A percentile compares a stretch with the other conserved stretches of the same genome.
These are phyloP conservation scores for Lerema accius DNA, from an alignment of 1,140 invertebrate species.

Conservation along the genomic window DNA sequence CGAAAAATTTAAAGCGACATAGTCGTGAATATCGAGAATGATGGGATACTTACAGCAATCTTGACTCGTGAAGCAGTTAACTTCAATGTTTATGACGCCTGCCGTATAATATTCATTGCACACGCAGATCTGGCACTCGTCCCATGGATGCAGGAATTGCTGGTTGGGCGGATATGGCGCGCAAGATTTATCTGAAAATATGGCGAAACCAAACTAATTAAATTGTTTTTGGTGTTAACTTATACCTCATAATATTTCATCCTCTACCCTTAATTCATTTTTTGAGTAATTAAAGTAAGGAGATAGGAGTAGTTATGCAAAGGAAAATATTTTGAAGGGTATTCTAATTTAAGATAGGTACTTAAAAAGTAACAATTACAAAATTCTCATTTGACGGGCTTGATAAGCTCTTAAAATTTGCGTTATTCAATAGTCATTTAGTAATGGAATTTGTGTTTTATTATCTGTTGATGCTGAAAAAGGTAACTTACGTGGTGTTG, in stretches of 20 bases:
- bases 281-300: too few species aligned
- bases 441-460: too few species aligned
- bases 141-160: slow-evolving; percentile 73
- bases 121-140: slow-evolving; percentile 65
- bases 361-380: too few species aligned
- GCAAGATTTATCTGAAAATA: slow-evolving; percentile 61
- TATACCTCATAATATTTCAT: background rate
- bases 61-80: slow-evolving; percentile 66
- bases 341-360: too few species aligned
- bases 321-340: too few species aligned
- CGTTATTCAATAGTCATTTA: background rate
- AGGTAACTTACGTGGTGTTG: slow-evolving; percentile 62
- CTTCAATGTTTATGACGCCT: slow-evolving; percentile 57
- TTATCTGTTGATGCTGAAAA: too few species aligned
- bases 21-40: background rate
- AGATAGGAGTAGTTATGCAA: too few species aligned
- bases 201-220: slow-evolving; percentile 18
- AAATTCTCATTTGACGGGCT: too few species aligned
- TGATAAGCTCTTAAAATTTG: background rate
- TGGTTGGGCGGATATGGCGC: slow-evolving; percentile 56
- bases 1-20: too few species aligned
- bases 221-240: slow-evolving; percentile 21
- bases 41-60: slow-evolving; percentile 61
- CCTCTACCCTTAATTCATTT: too few species aligned
- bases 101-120: slow-evolving; percentile 50